These are phyloP conservation scores for Diarsia dahlii DNA, from an alignment of 2,888 invertebrate species.

Conservation along the genomic window DNA sequence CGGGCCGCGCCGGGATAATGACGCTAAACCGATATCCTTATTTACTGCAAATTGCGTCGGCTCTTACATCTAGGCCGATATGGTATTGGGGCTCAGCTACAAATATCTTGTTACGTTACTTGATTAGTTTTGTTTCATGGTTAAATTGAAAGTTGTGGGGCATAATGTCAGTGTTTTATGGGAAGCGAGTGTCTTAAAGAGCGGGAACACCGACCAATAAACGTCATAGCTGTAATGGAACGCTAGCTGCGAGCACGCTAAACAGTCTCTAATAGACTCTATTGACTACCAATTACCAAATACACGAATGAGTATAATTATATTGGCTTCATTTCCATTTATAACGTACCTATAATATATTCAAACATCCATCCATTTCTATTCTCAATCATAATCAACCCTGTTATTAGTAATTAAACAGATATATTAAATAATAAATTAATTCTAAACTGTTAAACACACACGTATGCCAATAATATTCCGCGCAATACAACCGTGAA, in stretches of 20 bases:
- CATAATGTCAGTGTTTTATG: slow-evolving; percentile 58
- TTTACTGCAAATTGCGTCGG: slow-evolving; percentile 89
- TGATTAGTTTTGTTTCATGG: slow-evolving; percentile 71
- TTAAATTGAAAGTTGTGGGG: slow-evolving; percentile 61
- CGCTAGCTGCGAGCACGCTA: neutral
- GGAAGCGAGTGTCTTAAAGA: slow-evolving; percentile 19
- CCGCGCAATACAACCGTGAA: slow-evolving; percentile 58
- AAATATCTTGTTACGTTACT: slow-evolving; percentile 70
- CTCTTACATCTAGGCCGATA: slow-evolving; percentile 71
- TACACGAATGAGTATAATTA: slow-evolving; percentile 2
- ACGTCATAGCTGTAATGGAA: slow-evolving; percentile 14
- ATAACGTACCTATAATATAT: slow-evolving; percentile 3
- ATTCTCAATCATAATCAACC: slow-evolving; percentile 26
- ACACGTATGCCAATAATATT: slow-evolving; percentile 53
- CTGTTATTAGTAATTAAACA: slow-evolving; percentile 40
- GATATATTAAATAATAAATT: slow-evolving; percentile 30
- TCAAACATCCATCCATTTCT: slow-evolving; percentile 2
- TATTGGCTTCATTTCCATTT: neutral
- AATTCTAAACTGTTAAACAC: slow-evolving; percentile 38
- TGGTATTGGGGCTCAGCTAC: slow-evolving; percentile 63
- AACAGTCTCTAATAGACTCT: slow-evolving; percentile 1
- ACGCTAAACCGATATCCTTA: slow-evolving; percentile 89
- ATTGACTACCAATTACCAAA: slow-evolving; percentile 9
- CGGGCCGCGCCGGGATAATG: slow-evolving; percentile 81
- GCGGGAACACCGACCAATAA: slow-evolving; percentile 17